A percentile compares a stretch with the other conserved stretches of the same genome.
These are phyloP conservation scores for Naja naja DNA, from an alignment of 2,113 vertebrate species.

Conservation along the genomic window DNA sequence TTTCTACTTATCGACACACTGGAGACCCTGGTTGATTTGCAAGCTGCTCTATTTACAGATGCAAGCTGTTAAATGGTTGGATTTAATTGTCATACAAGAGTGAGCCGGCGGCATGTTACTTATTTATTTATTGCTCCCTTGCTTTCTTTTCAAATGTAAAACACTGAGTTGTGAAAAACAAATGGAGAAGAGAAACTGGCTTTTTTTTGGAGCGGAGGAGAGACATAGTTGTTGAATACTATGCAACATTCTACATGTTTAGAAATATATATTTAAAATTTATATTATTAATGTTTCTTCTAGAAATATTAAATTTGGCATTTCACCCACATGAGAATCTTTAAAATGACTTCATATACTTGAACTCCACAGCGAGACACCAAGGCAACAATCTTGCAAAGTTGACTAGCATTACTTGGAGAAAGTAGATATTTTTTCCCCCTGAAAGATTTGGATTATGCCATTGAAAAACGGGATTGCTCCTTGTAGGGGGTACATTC, in stretches of 20 bases:
- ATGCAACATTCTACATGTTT: neutral
- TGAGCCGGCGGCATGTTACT: slow-evolving; percentile 35
- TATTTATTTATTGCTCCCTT: neutral
- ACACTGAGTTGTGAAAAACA: slow-evolving; percentile 47
- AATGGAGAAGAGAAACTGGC: slow-evolving; percentile 42
- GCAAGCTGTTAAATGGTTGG: slow-evolving; percentile 45
- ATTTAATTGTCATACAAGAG: slow-evolving; percentile 62
- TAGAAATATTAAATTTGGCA: neutral
- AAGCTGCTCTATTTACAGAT: slow-evolving; percentile 42
- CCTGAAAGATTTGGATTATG: neutral
- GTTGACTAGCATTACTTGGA: neutral
- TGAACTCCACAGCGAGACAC: neutral
- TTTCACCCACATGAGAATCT: neutral
- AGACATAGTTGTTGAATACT: neutral
- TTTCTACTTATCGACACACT: slow-evolving; percentile 19
- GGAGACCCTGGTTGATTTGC: slow-evolving; percentile 29
- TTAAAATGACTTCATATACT: neutral
- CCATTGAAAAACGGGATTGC: neutral
- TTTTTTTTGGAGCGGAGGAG: neutral
- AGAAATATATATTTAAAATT: neutral
- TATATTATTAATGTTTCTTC: neutral
- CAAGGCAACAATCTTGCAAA: neutral
- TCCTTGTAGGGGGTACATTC: no score
- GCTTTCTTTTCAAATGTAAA: slow-evolving; percentile 38
- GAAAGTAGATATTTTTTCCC: neutral